A percentile compares a stretch with the other conserved stretches of the same genome.
These are phyloP conservation scores for Eidolon helvum DNA, from an alignment of 2,113 vertebrate species.

Conservation along the genomic window DNA sequence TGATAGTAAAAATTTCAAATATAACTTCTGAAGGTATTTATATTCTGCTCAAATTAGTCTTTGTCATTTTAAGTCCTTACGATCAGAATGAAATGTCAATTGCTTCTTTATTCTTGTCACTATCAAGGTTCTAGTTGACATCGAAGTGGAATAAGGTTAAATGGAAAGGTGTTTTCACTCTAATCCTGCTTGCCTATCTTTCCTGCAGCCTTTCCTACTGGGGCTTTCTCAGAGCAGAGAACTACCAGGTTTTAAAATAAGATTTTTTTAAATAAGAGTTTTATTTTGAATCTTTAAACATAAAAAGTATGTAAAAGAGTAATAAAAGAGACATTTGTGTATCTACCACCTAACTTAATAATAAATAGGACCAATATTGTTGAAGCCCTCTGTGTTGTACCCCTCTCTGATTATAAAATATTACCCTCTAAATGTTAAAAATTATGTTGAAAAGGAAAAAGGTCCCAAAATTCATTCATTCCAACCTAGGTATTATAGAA, in stretches of 20 bases:
- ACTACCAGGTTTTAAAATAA: slow-evolving; percentile 26
- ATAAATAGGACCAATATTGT: slow-evolving; percentile 4
- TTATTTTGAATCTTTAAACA: slow-evolving; percentile 46
- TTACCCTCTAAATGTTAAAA: slow-evolving; percentile 36
- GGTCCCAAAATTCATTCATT: slow-evolving; percentile 22
- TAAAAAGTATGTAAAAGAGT: slow-evolving; percentile 22
- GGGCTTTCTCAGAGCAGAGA: slow-evolving; percentile 38
- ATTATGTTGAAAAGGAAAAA: slow-evolving; percentile 8
- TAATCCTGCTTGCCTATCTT: slow-evolving; percentile 43
- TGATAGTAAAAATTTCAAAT: slow-evolving; percentile 53
- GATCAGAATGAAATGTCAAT: slow-evolving; percentile 36
- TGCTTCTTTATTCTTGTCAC: slow-evolving; percentile 30
- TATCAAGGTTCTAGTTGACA: slow-evolving; percentile 37
- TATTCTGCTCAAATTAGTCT: slow-evolving; percentile 12
- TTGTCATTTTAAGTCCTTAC: slow-evolving; percentile 48
- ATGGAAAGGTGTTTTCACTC: slow-evolving; percentile 27
- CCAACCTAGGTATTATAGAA: neutral
- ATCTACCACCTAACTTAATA: slow-evolving; percentile 29
- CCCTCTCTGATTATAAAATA: slow-evolving; percentile 31
- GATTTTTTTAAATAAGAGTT: neutral
- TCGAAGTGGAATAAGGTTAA: slow-evolving; percentile 51
- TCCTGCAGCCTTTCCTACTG: slow-evolving; percentile 36
- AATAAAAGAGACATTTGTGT: neutral
- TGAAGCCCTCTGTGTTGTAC: neutral
- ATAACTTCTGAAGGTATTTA: neutral